Evolutionary conservation across 1,140 invertebrate species (phyloP), one percentile per base, ranked within the genome.

Genomic region (Megathymus violae): DNA sequence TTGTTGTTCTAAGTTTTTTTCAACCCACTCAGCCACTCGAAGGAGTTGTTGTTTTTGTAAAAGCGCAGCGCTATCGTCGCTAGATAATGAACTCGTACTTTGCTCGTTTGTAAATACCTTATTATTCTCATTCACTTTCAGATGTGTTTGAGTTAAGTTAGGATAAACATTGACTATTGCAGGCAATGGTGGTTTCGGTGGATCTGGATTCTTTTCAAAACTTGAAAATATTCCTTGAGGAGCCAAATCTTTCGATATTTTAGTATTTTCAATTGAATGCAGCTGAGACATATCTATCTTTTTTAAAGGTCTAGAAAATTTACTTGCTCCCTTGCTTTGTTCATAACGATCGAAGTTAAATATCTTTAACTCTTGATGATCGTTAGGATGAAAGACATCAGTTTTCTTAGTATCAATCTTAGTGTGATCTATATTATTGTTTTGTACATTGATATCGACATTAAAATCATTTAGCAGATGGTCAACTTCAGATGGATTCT

Each of bases 1-100:
- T 59, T 91, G 89, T 62, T 91, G 89, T 58, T 91, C 89, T 40
- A 91, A 76, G 66, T 93, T 93, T 64, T 93, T 92, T 71, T 94
- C 93, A 14, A 94, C 94, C 94, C 94, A 95, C 61, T 95, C 94
- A 1, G 94, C 94, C 5, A 95, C 94, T 60, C 94, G 90, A 13
- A 94, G 93, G 38, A 95, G 76, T 50, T 95, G 94, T 43, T 93
- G 93, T 10, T 93, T 92, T 60, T 93, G 90, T 16, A 93, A 52
- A 41, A 92, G 58, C n/a, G 88, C 90, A 0, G 91, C 91, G 48
- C 91, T 92, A 34, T 92, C 91, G 38, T 92, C 91, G 43, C 91
- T 92, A 3, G 91, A 92, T 17, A 92, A 56, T 0, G 91, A 92
- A 64, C 91, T 92, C 1, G 90, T 91, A 47, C 91, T 92, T 54